These are phyloP conservation scores for Drosophila lacicola DNA, from an alignment of 2,888 invertebrate species.

Conservation along the genomic window DNA sequence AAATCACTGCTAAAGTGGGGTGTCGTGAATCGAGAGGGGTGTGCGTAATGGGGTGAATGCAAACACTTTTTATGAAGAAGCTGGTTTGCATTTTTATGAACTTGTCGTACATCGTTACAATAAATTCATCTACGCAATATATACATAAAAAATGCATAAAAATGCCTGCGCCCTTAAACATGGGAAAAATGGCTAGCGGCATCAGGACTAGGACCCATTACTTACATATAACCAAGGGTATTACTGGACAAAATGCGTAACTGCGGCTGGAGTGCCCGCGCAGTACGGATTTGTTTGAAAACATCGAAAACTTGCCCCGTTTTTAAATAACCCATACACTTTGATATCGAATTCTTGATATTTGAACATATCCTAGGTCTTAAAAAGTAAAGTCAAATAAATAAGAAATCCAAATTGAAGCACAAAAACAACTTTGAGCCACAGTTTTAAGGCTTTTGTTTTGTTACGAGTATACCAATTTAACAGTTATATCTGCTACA, in stretches of 20 bases:
- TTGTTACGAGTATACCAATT: too few relatives aligned
- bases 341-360: too few relatives aligned
- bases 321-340: too few relatives aligned
- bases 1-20: conserved; percentile 54
- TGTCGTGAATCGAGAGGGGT: not conserved
- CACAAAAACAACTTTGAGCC: too few relatives aligned
- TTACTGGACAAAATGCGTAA: not conserved
- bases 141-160: conserved; percentile 77
- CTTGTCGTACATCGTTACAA: conserved; percentile 69
- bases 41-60: conserved; percentile 33
- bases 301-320: too few relatives aligned
- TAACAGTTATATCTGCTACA: too few relatives aligned
- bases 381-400: too few relatives aligned
- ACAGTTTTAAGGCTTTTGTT: too few relatives aligned
- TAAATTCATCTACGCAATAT: conserved; percentile 65
- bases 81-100: conserved; percentile 77
- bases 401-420: too few relatives aligned
- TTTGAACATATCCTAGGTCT: too few relatives aligned
- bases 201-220: not conserved
- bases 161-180: conserved; percentile 28
- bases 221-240: conserved; percentile 2
- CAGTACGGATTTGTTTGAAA: too few relatives aligned
- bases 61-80: conserved; percentile 70
- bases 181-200: conserved; percentile 39
- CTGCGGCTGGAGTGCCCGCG: not conserved